phyloP scores from a whole-genome alignment of 2,888 invertebrate species.

The Hemaris fuciformis region DNA sequence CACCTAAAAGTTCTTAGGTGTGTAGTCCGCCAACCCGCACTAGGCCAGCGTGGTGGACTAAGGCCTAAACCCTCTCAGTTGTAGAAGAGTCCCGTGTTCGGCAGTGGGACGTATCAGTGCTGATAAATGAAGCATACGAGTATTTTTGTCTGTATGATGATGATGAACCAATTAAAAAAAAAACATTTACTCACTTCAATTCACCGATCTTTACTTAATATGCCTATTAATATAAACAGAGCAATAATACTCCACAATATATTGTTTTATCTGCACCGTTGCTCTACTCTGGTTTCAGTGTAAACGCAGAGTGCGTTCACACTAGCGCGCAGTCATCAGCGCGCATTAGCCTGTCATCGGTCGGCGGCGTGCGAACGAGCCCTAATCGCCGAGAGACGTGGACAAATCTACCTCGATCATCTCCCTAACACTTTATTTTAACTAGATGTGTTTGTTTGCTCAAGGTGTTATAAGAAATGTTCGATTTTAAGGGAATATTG shows the following conservation, averaged over 20 bases:
- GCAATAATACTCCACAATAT: not conserved
- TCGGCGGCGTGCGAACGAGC: conserved; percentile 20
- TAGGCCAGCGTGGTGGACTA: too few species aligned
- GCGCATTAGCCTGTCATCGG: conserved; percentile 25
- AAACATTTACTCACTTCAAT: too few species aligned
- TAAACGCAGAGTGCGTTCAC: conserved; percentile 25
- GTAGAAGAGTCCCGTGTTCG: too few species aligned
- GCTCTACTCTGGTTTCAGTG: conserved; percentile 11
- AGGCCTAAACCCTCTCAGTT: too few species aligned
- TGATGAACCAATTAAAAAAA: too few species aligned
- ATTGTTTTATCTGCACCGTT: not conserved
- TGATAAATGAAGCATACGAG: too few species aligned
- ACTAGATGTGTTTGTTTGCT: conserved; percentile 1
- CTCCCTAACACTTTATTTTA: conserved; percentile 11
- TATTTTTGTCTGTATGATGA: too few species aligned
- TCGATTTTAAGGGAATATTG: not conserved
- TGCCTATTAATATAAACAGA: too few species aligned
- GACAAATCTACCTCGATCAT: conserved; percentile 15
- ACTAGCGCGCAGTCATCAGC: conserved; percentile 20
- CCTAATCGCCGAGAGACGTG: conserved; percentile 18
- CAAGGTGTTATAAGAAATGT: not conserved
- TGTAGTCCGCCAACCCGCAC: too few species aligned
- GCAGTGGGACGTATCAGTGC: too few species aligned
- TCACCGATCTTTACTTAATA: too few species aligned
- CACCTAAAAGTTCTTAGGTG: too few species aligned